Evolutionary conservation across 2,113 vertebrate genomes (phyloP).

Genomic region (Megalops atlanticus): DNA sequence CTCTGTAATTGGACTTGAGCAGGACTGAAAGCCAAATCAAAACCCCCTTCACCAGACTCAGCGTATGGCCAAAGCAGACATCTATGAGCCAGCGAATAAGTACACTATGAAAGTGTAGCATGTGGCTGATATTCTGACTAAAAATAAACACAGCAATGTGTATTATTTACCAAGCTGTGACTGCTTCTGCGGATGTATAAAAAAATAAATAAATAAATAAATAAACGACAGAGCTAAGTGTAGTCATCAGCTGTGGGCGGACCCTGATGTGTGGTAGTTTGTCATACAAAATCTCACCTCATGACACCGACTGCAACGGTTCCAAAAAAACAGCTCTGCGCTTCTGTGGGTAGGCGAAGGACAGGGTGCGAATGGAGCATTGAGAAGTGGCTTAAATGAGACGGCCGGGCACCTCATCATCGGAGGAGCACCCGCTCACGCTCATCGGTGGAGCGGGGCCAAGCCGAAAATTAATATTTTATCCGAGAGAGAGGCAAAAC

Average conservation of each 20-base stretch:
- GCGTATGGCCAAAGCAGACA: not conserved
- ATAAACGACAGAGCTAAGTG: not conserved
- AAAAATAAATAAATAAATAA: not conserved
- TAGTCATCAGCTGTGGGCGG: not conserved
- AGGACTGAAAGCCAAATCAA: not conserved
- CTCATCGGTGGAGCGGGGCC: constrained; percentile 26
- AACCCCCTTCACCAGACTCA: not conserved
- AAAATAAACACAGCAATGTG: not conserved
- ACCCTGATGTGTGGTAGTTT: not conserved
- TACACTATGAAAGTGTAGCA: not conserved
- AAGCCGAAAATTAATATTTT: constrained; percentile 47
- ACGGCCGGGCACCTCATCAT: constrained; percentile 1
- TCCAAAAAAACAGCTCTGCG: not conserved
- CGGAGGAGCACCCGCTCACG: not conserved
- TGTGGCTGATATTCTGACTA: not conserved
- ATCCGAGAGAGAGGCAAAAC: constrained; percentile 29
- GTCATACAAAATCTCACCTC: not conserved
- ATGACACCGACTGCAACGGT: not conserved
- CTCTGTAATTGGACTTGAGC: not conserved
- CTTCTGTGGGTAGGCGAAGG: not conserved
- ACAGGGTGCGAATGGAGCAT: not conserved
- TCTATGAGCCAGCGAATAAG: not conserved
- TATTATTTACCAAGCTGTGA: constrained; percentile 5
- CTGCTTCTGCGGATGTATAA: not conserved
- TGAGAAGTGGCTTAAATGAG: not conserved